Conservation (phyloP, 2,797 vertebrate genomes). For the Champsocephalus esox region DNA sequence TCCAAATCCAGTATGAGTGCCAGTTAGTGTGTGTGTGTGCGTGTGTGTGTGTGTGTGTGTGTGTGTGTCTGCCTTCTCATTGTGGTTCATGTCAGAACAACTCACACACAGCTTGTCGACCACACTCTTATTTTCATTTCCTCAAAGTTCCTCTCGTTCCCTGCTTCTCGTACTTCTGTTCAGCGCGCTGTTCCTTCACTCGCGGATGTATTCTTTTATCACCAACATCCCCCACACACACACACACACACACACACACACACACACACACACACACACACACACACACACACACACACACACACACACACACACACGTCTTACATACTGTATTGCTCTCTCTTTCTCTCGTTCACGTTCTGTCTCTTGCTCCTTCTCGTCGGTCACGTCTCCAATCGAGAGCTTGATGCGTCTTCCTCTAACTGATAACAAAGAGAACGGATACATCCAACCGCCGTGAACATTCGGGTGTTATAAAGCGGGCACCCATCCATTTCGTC, state of each 20-base stretch:
- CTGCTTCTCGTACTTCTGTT: slow-evolving; percentile 55
- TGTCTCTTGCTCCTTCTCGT: neutral
- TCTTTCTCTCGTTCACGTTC: slow-evolving; percentile 5
- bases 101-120: slow-evolving; percentile 58
- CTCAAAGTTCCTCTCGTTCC: slow-evolving; percentile 51
- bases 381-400: slow-evolving; percentile 19
- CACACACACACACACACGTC: slow-evolving; percentile 22
- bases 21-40: neutral
- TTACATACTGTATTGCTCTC: slow-evolving; percentile 1
- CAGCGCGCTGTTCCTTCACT: slow-evolving; percentile 8
- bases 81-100: slow-evolving; percentile 54
- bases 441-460: slow-evolving; percentile 31
- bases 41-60: neutral
- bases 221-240: slow-evolving; percentile 29
- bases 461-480: slow-evolving; percentile 50
- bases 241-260: neutral
- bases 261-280: no score
- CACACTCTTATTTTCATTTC: slow-evolving; percentile 62
- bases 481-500: slow-evolving; percentile 48
- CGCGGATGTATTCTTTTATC: slow-evolving; percentile 62
- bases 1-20: no score
- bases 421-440: slow-evolving; percentile 6
- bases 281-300: no score
- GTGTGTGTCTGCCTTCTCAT: slow-evolving; percentile 2
- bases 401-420: slow-evolving; percentile 29